Conservation (phyloP, 1,140 invertebrate species). For the Paramacrobiotus metropolitanus region DNA sequence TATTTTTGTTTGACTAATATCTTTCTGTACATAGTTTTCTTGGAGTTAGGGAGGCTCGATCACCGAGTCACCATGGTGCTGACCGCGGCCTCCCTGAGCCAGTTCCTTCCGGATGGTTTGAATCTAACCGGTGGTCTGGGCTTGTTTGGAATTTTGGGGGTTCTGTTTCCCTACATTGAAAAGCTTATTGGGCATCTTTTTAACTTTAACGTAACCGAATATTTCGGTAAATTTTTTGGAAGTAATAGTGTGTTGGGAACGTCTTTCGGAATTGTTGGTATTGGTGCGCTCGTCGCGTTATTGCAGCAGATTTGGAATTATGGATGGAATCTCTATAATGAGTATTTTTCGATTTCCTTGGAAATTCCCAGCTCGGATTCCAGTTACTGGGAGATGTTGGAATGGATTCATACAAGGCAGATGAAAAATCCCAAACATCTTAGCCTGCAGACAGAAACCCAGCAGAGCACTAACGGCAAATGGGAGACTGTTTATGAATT, state of each 20-base stretch:
- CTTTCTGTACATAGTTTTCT: no score
- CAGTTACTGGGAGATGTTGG: constrained; percentile 21
- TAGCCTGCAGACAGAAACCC: constrained; percentile 22
- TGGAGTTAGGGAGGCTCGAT: no score
- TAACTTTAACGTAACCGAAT: not conserved
- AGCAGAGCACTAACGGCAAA: constrained; percentile 19
- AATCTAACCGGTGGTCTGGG: not conserved
- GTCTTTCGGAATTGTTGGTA: constrained; percentile 27
- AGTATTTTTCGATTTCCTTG: constrained; percentile 16
- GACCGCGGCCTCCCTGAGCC: not conserved
- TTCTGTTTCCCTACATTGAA: constrained; percentile 1
- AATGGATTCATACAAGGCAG: not conserved
- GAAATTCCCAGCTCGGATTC: constrained; percentile 23
- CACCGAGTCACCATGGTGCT: no score
- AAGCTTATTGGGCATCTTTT: not conserved
- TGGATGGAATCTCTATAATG: not conserved
- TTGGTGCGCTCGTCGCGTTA: constrained; percentile 23
- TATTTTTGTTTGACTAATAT: no score
- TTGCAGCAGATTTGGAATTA: constrained; percentile 14
- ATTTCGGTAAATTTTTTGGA: constrained; percentile 11
- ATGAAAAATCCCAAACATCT: constrained; percentile 17
- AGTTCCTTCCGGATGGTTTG: not conserved
- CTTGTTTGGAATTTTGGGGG: not conserved
- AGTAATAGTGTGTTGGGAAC: constrained; percentile 29
- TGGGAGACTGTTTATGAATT: constrained; percentile 23